Evolutionary conservation across 1,140 invertebrate genomes (phyloP), one percentile per base, ranked within the genome.

Genomic region (Calephelis virginiensis): DNA sequence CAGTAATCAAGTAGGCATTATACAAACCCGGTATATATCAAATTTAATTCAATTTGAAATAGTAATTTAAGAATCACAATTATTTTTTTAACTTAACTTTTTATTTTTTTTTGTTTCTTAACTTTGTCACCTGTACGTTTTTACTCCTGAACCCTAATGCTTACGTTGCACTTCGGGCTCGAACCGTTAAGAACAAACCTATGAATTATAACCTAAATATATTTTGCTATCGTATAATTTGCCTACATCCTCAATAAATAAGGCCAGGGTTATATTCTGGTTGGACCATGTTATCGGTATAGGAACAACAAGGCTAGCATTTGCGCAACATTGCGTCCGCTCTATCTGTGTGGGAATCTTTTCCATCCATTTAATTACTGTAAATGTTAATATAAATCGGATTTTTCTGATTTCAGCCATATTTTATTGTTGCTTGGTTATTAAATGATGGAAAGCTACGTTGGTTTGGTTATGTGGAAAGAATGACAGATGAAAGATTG

Each of bases 311-410:
- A 88, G 83, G 85, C 83, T 86, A 81, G 75, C 76, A 82, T 86
- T 89, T 89, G 84, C 86, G 86, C 83, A 89, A 89, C 77, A 75
- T 53, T 81, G 73, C 83, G 80, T 86, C 82, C 82, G 83, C 71
- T 72, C 74, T 37, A 28, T 56, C 50, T 56, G 50, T 56, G 50
- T 56, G 50, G 50, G 50, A 56, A 56, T 56, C 50, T 56, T 28
- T 14, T 28, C 14, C 28, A 14, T 7, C 49, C 50, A 11, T 56
- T 56, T 6, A 5, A 37, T 56, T 56, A 56, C 28, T 56, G 50
- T 56, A 37, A 56, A 43, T 43, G 40, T 53, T 53, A 37, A 37
- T 40, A 65, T 59, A 70, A 67, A 56, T 53, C 8, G 48, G 67
- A 43, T 43, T 43, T 43, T 7, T 43, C 40, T 43, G 8, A 43